Percentiles rank a stretch among this genome's conserved stretches.
phyloP scores from a whole-genome alignment of 30 jellyfish, hydroid and myxozoan species.

The Aurelia aurita region DNA sequence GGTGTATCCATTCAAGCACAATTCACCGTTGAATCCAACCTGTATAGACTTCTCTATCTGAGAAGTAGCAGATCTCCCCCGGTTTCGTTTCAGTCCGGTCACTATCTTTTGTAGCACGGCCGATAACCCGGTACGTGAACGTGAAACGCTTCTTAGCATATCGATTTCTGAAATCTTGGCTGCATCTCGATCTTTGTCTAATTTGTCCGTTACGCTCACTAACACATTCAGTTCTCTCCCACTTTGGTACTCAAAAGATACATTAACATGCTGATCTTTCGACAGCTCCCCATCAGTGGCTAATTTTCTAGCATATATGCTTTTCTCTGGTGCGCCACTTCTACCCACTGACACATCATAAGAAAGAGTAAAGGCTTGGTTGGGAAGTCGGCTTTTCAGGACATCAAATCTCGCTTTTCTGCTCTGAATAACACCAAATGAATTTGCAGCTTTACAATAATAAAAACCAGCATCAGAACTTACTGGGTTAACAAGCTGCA shows the following conservation, averaged over 20 bases:
- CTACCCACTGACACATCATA: conserved; percentile 49
- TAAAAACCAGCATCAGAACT: conserved; percentile 56
- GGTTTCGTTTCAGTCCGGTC: background rate
- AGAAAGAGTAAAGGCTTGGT: conserved; percentile 38
- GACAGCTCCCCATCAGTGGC: conserved; percentile 30
- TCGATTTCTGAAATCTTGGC: conserved; percentile 14
- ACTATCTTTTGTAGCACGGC: conserved; percentile 5
- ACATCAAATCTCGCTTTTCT: conserved; percentile 77
- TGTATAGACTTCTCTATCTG: conserved; percentile 28
- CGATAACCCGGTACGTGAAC: conserved; percentile 57
- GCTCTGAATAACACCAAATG: conserved; percentile 50
- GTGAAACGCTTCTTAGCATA: conserved; percentile 38
- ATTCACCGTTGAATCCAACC: conserved; percentile 55
- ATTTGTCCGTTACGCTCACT: conserved; percentile 26
- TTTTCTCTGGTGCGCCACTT: conserved; percentile 23
- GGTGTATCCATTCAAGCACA: conserved; percentile 49
- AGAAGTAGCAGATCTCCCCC: conserved; percentile 27
- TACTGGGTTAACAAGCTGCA: conserved; percentile 15
- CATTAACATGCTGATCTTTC: conserved; percentile 30
- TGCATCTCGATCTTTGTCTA: background rate
- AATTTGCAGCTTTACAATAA: conserved; percentile 61
- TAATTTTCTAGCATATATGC: background rate
- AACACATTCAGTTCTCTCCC: conserved; percentile 36
- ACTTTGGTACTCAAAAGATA: conserved; percentile 39
- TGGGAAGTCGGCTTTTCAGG: conserved; percentile 53